These are phyloP conservation scores for Bambusicola thoracicus DNA, from an alignment of 2,113 vertebrate species.

Conservation along the genomic window DNA sequence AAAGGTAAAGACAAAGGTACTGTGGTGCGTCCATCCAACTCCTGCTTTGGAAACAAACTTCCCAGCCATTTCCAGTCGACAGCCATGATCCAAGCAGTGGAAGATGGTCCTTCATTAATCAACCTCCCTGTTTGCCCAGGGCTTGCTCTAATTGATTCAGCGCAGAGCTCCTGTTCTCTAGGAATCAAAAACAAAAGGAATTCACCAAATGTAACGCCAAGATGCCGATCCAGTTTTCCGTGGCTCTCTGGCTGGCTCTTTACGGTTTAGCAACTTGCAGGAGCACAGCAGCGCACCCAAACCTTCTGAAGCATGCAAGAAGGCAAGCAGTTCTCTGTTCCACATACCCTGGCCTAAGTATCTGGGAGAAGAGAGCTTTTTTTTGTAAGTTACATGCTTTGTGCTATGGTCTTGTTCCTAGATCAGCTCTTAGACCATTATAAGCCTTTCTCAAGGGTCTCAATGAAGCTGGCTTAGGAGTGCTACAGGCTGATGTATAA, in stretches of 20 bases:
- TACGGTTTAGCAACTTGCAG: not conserved
- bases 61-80: not conserved
- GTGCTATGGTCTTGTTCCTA: not conserved
- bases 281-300: not conserved
- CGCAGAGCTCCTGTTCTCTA: not conserved
- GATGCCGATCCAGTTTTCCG: not conserved
- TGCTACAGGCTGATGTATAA: not conserved
- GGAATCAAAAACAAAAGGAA: not conserved
- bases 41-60: not conserved
- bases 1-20: not conserved
- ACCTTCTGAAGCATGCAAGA: not conserved
- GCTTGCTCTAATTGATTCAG: constrained; percentile 37
- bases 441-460: not conserved
- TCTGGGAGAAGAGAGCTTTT: not conserved
- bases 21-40: not conserved
- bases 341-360: not conserved
- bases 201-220: not conserved
- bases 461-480: not conserved
- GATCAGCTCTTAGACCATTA: not conserved
- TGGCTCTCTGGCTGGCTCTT: not conserved
- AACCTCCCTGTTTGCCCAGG: not conserved
- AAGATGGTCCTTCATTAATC: constrained; percentile 13
- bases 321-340: not conserved
- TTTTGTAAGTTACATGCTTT: not conserved
- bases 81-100: not conserved